Percentiles rank a stretch among this genome's conserved stretches.
Evolutionary conservation across 2,888 invertebrate genomes (phyloP).

Genomic region (Melanostoma mellinum): DNA sequence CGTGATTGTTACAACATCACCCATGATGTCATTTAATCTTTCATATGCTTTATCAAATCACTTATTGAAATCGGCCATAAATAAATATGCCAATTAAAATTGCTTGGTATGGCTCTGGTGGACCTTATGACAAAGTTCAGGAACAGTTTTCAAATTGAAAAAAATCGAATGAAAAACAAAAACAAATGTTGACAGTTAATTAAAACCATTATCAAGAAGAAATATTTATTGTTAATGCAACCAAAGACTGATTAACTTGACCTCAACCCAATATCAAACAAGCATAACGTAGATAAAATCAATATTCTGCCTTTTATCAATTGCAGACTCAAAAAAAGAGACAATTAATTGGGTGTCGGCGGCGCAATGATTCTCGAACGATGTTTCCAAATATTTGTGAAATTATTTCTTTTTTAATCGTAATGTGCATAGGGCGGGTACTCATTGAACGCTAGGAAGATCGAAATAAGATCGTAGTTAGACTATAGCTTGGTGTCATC

Average conservation of each 20-base stretch:
- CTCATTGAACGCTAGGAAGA: too few species aligned
- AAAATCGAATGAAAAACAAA: not conserved
- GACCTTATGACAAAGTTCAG: constrained; percentile 5
- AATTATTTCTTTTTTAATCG: too few species aligned
- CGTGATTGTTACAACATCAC: not conserved
- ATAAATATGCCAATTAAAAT: constrained; percentile 16
- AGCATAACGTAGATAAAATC: not conserved
- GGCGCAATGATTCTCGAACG: too few species aligned
- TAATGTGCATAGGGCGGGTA: too few species aligned
- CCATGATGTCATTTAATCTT: not conserved
- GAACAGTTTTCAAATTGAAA: not conserved
- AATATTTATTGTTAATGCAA: constrained; percentile 41
- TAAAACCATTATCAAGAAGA: constrained; percentile 52
- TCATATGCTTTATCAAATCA: constrained; percentile 12
- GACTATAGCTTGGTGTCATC: too few species aligned
- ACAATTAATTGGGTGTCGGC: too few species aligned
- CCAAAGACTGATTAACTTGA: constrained; percentile 57
- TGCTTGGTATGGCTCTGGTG: not conserved
- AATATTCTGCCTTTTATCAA: too few species aligned
- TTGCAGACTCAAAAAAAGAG: too few species aligned
- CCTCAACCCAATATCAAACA: constrained; percentile 49
- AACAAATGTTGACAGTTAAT: constrained; percentile 51
- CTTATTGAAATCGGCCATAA: constrained; percentile 24
- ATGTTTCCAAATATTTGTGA: too few species aligned
- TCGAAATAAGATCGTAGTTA: too few species aligned